Evolutionary conservation across 2,797 vertebrate species (phyloP).

Genomic region (Lagodon rhomboides): DNA sequence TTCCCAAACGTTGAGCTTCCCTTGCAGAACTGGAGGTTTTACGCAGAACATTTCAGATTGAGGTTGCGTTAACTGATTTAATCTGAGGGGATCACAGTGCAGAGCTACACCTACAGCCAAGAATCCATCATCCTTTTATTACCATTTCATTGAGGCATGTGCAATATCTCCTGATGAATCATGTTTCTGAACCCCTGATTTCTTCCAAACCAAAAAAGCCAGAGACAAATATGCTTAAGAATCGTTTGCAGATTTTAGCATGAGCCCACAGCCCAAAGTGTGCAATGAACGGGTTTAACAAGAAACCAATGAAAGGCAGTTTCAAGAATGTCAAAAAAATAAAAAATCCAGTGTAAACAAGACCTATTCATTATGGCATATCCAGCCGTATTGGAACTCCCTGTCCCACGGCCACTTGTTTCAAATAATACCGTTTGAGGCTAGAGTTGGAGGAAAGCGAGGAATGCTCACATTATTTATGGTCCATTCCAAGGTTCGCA

Average conservation of each 20-base stretch:
- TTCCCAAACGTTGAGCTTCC: background rate
- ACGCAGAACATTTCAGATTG: constrained; percentile 29
- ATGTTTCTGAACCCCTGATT: constrained; percentile 45
- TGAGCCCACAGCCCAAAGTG: constrained; percentile 37
- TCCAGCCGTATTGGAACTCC: constrained; percentile 48
- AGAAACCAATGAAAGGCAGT: constrained; percentile 35
- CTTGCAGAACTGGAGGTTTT: constrained; percentile 13
- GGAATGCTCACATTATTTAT: constrained; percentile 55
- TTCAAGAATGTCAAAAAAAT: constrained; percentile 28
- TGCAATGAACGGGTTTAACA: constrained; percentile 36
- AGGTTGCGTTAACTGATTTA: constrained; percentile 16
- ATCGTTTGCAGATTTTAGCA: constrained; percentile 45
- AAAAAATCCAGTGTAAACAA: constrained; percentile 54
- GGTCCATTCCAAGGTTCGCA: constrained; percentile 50
- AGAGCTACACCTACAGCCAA: constrained; percentile 35
- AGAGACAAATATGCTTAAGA: constrained; percentile 52
- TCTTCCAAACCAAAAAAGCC: constrained; percentile 48
- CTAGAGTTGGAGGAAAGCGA: constrained; percentile 40
- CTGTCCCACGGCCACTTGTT: constrained; percentile 28
- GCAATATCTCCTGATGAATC: constrained; percentile 43
- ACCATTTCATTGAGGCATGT: constrained; percentile 38
- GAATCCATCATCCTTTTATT: constrained; percentile 47
- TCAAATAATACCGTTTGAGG: constrained; percentile 59
- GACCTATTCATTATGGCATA: constrained; percentile 62
- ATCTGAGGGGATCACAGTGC: constrained; percentile 33